Conservation (phyloP, 2,888 invertebrate genomes). For the Heliconius ismenius region DNA sequence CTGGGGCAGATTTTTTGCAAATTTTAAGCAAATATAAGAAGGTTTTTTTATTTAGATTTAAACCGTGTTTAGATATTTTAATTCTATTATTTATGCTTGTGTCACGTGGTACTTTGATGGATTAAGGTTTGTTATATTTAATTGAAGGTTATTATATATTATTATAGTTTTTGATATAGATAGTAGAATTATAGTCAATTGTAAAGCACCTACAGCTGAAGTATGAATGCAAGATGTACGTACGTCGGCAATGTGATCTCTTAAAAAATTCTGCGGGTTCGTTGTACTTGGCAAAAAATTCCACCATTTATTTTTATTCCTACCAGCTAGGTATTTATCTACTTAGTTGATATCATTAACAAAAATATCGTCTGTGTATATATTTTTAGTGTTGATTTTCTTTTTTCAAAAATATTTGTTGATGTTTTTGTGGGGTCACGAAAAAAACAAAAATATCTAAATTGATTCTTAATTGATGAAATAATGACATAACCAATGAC, state of each 20-base stretch:
- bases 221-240: conserved; percentile 6
- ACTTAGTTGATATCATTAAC: no score
- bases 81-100: conserved; percentile 22
- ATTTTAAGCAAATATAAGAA: conserved; percentile 33
- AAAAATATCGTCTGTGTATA: no score
- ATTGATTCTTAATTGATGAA: no score
- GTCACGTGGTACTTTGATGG: conserved; percentile 6
- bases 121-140: conserved; percentile 22
- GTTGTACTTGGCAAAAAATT: not conserved
- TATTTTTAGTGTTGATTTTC: no score
- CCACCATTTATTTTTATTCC: accelerated
- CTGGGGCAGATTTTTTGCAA: conserved; percentile 39
- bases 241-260: conserved; percentile 15
- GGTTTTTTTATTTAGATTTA: conserved; percentile 15
- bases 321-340: no score
- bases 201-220: conserved; percentile 10
- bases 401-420: no score
- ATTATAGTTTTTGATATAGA: not conserved
- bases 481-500: no score
- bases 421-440: no score
- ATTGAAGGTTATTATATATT: not conserved
- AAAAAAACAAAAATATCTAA: no score
- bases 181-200: not conserved
- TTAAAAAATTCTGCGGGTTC: conserved; percentile 19
- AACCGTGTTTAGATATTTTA: conserved; percentile 25